Evolutionary conservation across 2,888 invertebrate species (phyloP), one percentile per base, ranked within the genome.

Genomic region (Agrotis segetum): DNA sequence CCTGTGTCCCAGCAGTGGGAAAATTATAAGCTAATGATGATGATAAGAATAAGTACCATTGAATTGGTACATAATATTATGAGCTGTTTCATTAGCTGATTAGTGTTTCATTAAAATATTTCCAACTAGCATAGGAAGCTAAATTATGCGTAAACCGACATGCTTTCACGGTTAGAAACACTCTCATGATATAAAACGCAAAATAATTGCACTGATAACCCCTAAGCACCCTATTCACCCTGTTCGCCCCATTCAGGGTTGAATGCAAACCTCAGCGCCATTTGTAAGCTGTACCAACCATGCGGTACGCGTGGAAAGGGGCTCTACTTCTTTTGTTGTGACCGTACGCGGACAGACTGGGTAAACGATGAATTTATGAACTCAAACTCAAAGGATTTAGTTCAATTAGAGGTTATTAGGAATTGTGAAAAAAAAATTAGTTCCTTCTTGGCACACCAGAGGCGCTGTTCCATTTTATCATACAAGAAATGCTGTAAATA

Each of bases 171-270:
- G 40, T 62, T 50, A 62, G 58, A 67, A 81, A 58, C 67, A 40
- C 77, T 52, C 67, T 65, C 52, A 2, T 53, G 13, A 64, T 64
- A 47, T 71, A 71, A 71, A 75, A 67, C 11, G 49, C 29, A 21
- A 62, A 56, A 67, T 79, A 81, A 79, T 81, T 71, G 77, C 82
- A 21, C 71, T 65, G 67, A 81, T 79, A 71, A 21, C 52, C 71
- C 49, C 47, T 63, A 52, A 77, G 71, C 66, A 75, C 19, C 53
- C 77, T 13, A 60, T 79, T 49, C 61, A 61, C 16, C 13, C 19
- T 62, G 13, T n/a, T 56, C 29, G 17, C 29, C 9, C 11, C 58
- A 60, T 52, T 71, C 81, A 75, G 44, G 24, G 29, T 13, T 81
- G 72, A 79, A 81, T 68, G 61, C 50, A 44, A 19, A 68, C 58